A percentile compares a stretch with the other conserved stretches of the same genome.
Evolutionary conservation across 2,113 vertebrate genomes (phyloP).

Genomic region (Sphyrna mokarran): DNA sequence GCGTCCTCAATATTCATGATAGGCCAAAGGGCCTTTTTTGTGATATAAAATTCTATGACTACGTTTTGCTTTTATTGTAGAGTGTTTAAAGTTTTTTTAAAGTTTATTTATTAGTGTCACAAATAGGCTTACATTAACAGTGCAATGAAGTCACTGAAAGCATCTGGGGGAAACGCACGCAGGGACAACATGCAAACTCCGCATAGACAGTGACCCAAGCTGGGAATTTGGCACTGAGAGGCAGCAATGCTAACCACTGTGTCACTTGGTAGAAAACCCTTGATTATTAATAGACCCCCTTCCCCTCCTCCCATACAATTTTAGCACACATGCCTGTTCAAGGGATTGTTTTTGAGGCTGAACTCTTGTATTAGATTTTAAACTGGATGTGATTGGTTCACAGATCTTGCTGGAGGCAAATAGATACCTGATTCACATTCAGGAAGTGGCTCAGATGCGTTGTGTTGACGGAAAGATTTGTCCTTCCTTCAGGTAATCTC

Average conservation of each 20-base stretch:
- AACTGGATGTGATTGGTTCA: background rate
- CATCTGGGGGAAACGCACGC: no score
- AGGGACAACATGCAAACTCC: no score
- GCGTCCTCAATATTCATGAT: no score
- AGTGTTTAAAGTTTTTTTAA: no score
- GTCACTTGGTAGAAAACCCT: background rate
- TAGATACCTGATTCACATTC: slow-evolving; percentile 63
- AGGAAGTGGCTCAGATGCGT: slow-evolving; percentile 63
- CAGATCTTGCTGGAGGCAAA: slow-evolving; percentile 65
- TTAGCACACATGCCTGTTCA: background rate
- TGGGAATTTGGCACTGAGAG: no score
- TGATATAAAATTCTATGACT: no score
- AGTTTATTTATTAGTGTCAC: no score
- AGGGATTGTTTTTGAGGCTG: background rate
- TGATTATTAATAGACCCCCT: background rate
- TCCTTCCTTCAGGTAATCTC: slow-evolving; percentile 61
- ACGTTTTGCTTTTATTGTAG: background rate
- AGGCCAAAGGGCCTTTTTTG: no score
- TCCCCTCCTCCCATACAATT: background rate
- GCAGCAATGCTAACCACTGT: no score
- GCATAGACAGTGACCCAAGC: no score
- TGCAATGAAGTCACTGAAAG: no score
- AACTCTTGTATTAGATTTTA: background rate
- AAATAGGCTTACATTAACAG: no score
- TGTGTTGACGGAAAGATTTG: slow-evolving; percentile 56